These are phyloP conservation scores for Solea senegalensis DNA, from an alignment of 2,113 vertebrate species.

Conservation along the genomic window DNA sequence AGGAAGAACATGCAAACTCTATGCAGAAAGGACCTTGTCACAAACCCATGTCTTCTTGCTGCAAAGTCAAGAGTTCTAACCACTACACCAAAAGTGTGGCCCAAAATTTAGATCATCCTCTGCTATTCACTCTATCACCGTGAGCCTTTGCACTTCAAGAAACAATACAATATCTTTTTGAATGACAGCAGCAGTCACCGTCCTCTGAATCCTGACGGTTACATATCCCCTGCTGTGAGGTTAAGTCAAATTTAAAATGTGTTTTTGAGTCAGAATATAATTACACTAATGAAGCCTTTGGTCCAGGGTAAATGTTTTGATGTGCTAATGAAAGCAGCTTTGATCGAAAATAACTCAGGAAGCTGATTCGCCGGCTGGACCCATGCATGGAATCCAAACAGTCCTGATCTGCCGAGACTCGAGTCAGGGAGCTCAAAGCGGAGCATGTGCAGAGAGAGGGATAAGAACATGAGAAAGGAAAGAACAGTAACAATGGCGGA, in stretches of 20 bases:
- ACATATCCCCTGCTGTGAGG: slow-evolving; percentile 15
- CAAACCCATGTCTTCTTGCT: no score
- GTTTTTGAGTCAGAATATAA: slow-evolving; percentile 63
- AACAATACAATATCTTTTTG: slow-evolving; percentile 8
- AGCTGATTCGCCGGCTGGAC: slow-evolving; percentile 31
- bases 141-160: background rate
- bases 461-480: background rate
- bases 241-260: slow-evolving; percentile 35
- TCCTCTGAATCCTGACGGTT: slow-evolving; percentile 23
- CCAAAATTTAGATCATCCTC: background rate
- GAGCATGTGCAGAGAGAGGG: background rate
- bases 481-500: background rate
- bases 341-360: slow-evolving; percentile 71
- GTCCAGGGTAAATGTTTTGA: slow-evolving; percentile 58
- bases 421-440: slow-evolving; percentile 1
- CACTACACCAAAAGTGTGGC: no score
- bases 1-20: no score
- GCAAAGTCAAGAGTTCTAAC: no score
- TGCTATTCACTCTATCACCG: background rate
- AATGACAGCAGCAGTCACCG: background rate
- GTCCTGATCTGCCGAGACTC: slow-evolving; percentile 21
- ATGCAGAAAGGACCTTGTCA: no score
- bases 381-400: slow-evolving; percentile 30
- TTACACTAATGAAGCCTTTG: slow-evolving; percentile 63
- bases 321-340: slow-evolving; percentile 69